phyloP scores from a whole-genome alignment of 2,113 vertebrate genomes.

The Brachionichthys hirsutus region DNA sequence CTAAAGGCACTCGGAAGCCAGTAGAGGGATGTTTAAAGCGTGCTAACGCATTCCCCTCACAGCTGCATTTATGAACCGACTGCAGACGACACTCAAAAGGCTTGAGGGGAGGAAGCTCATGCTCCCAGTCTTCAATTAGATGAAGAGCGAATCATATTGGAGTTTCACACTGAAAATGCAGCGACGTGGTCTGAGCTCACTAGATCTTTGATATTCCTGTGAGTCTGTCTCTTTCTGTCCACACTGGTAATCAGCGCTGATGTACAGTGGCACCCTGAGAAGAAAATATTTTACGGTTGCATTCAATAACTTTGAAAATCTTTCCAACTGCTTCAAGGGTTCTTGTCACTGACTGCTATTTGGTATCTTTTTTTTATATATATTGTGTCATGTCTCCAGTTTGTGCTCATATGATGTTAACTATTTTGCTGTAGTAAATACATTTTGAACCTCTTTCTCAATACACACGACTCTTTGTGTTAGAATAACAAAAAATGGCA shows the following conservation, averaged over 20 bases:
- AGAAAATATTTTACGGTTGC: too few species aligned
- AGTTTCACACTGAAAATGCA: slow-evolving; percentile 23
- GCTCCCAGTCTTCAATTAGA: slow-evolving; percentile 25
- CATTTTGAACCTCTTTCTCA: too few species aligned
- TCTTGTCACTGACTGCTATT: too few species aligned
- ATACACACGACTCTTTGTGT: too few species aligned
- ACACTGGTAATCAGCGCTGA: not conserved
- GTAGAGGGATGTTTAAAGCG: slow-evolving; percentile 14
- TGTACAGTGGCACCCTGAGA: too few species aligned
- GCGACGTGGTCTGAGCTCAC: slow-evolving; percentile 3
- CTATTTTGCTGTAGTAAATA: too few species aligned
- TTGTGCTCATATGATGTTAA: too few species aligned
- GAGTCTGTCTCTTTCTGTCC: not conserved
- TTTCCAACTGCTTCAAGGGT: not conserved
- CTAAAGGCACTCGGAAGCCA: slow-evolving; percentile 15
- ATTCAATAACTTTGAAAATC: too few species aligned
- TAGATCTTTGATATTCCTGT: not conserved
- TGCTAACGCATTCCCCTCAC: slow-evolving; percentile 18
- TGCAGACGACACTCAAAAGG: slow-evolving; percentile 32
- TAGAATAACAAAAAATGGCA: too few species aligned
- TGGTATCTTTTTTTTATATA: too few species aligned
- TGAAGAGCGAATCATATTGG: slow-evolving; percentile 15
- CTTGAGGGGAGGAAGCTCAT: slow-evolving; percentile 24
- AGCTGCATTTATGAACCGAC: slow-evolving; percentile 41
- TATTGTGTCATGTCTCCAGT: too few species aligned